A percentile compares a stretch with the other conserved stretches of the same genome.
These are phyloP conservation scores for Dryomyza anilis DNA, from an alignment of 2,888 invertebrate genomes.

Conservation along the genomic window DNA sequence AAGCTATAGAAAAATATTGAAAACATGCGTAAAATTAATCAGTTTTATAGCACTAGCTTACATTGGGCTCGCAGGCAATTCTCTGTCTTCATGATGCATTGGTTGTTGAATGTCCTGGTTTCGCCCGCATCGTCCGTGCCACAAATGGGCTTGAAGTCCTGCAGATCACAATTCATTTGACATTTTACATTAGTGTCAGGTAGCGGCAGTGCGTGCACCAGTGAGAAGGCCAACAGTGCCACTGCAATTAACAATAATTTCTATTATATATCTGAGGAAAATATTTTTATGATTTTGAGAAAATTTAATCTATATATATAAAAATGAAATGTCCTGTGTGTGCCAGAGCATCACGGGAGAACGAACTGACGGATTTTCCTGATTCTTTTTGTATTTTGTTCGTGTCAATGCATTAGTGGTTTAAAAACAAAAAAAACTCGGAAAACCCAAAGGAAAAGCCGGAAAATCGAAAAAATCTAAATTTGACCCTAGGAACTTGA, in stretches of 20 bases:
- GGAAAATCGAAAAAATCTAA: no score
- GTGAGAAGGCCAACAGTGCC: conserved; percentile 47
- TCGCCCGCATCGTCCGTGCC: conserved; percentile 59
- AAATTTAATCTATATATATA: background rate
- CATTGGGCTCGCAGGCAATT: conserved; percentile 56
- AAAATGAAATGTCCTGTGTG: no score
- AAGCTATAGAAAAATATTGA: conserved; percentile 43
- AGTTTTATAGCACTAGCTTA: conserved; percentile 35
- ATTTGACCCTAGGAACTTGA: no score
- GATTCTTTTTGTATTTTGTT: no score
- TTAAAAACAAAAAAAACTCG: no score
- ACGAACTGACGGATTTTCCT: no score
- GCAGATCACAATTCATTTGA: conserved; percentile 54
- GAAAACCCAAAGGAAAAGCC: no score
- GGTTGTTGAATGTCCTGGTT: conserved; percentile 57
- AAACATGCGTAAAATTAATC: background rate
- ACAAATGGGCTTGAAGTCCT: conserved; percentile 49
- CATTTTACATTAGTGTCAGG: conserved; percentile 57
- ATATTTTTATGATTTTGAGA: background rate
- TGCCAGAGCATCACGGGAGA: no score
- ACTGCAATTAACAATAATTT: conserved; percentile 39
- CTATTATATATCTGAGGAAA: background rate
- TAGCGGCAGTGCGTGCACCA: conserved; percentile 52
- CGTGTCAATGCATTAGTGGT: no score
- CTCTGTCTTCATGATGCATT: conserved; percentile 59